A percentile compares a stretch with the other conserved stretches of the same genome.
These are phyloP conservation scores for Dynastes grantii DNA, from an alignment of 2,888 invertebrate genomes.

Conservation along the genomic window DNA sequence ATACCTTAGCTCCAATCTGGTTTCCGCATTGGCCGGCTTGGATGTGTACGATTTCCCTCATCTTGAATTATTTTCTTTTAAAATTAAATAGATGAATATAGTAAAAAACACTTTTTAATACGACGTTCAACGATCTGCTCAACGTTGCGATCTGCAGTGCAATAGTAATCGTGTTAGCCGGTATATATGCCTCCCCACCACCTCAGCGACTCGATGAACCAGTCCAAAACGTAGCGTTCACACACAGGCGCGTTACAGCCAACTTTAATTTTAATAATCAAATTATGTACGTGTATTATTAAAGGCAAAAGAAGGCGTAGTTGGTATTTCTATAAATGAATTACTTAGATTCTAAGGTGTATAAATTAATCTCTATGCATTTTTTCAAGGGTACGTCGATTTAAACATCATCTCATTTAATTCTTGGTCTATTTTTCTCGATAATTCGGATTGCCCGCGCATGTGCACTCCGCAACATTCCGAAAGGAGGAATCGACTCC, in stretches of 20 bases:
- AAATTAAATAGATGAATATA: slow-evolving; percentile 51
- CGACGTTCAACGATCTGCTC: slow-evolving; percentile 54
- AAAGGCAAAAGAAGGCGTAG: slow-evolving; percentile 26
- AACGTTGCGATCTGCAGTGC: slow-evolving; percentile 62
- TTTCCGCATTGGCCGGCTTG: slow-evolving; percentile 83
- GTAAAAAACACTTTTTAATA: slow-evolving; percentile 62
- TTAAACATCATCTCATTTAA: slow-evolving; percentile 25
- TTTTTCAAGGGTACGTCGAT: slow-evolving; percentile 38
- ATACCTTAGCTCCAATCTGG: slow-evolving; percentile 91
- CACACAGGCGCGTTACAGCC: slow-evolving; percentile 7
- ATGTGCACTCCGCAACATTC: neutral
- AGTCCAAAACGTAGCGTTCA: neutral
- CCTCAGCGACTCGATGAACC: slow-evolving; percentile 33
- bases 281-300: slow-evolving; percentile 14
- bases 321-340: slow-evolving; percentile 43
- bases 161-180: slow-evolving; percentile 58
- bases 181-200: slow-evolving; percentile 64
- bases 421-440: slow-evolving; percentile 20
- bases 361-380: slow-evolving; percentile 15
- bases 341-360: slow-evolving; percentile 8
- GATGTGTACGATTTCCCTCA: slow-evolving; percentile 92
- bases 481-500: neutral
- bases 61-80: slow-evolving; percentile 63
- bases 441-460: slow-evolving; percentile 16
- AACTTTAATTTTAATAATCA: slow-evolving; percentile 25